Evolutionary conservation across 2,797 vertebrate genomes (phyloP).

Genomic region (Rhodeus uyekii): DNA sequence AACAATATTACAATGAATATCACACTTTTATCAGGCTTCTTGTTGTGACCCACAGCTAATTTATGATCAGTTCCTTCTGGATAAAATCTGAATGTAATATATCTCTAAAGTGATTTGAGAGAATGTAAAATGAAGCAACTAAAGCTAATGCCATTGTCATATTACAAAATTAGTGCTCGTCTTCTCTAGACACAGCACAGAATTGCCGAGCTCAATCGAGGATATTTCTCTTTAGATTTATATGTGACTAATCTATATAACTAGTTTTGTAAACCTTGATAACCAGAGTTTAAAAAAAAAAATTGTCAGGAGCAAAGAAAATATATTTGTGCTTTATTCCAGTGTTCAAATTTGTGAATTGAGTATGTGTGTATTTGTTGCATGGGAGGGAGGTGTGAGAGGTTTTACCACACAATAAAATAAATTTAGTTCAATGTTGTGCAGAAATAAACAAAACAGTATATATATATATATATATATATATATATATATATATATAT

Average conservation of each 20-base stretch:
- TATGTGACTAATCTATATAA: background rate
- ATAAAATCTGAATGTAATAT: background rate
- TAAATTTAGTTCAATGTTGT: background rate
- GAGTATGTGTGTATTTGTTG: background rate
- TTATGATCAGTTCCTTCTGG: background rate
- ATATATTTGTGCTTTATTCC: background rate
- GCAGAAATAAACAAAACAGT: background rate
- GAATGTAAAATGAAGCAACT: background rate
- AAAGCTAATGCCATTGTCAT: background rate
- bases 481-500: no score
- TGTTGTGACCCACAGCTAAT: background rate
- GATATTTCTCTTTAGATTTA: background rate
- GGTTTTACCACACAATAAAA: background rate
- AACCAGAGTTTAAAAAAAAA: no score
- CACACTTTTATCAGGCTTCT: background rate
- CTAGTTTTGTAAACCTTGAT: no score
- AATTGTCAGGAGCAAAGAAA: background rate
- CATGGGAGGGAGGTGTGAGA: background rate
- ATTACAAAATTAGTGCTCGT: no score
- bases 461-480: no score
- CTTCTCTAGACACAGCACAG: background rate
- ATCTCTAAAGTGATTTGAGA: conserved; percentile 6
- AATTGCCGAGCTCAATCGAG: background rate
- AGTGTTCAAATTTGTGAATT: background rate
- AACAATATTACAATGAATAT: conserved; percentile 6